Conservation (phyloP, 1,140 invertebrate genomes). For the Hypsibius dujardini region DNA sequence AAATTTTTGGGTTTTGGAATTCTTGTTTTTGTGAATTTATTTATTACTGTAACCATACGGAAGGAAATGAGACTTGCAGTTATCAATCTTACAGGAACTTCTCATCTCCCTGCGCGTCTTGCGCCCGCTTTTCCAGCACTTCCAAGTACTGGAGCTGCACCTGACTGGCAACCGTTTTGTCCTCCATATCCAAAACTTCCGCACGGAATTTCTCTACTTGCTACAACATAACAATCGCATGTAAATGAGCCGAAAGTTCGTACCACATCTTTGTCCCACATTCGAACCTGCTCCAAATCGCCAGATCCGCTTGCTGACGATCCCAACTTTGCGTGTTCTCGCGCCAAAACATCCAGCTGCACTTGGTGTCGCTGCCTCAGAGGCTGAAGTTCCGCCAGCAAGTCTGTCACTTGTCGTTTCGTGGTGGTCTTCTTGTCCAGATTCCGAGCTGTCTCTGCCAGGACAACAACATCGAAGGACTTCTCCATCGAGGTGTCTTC, state of each 20-base stretch:
- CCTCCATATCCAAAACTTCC: background rate
- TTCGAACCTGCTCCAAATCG: too few relatives aligned
- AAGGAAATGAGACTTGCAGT: too few relatives aligned
- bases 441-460: background rate
- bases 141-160: background rate
- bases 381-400: constrained; percentile 9
- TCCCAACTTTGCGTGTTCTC: background rate
- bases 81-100: too few relatives aligned
- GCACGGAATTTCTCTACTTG: background rate
- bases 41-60: too few relatives aligned
- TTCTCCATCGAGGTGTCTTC: background rate
- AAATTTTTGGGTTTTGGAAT: too few relatives aligned
- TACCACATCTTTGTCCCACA: too few relatives aligned
- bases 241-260: too few relatives aligned
- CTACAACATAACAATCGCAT: too few relatives aligned
- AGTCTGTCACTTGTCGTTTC: background rate
- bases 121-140: background rate
- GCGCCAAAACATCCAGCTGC: constrained; percentile 4
- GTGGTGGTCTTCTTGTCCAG: background rate
- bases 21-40: too few relatives aligned
- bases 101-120: background rate
- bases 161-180: background rate
- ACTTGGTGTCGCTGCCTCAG: background rate
- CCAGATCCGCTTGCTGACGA: too few relatives aligned
- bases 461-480: background rate